Conservation (phyloP, 2,888 invertebrate species). For the Cantharis rufa region DNA sequence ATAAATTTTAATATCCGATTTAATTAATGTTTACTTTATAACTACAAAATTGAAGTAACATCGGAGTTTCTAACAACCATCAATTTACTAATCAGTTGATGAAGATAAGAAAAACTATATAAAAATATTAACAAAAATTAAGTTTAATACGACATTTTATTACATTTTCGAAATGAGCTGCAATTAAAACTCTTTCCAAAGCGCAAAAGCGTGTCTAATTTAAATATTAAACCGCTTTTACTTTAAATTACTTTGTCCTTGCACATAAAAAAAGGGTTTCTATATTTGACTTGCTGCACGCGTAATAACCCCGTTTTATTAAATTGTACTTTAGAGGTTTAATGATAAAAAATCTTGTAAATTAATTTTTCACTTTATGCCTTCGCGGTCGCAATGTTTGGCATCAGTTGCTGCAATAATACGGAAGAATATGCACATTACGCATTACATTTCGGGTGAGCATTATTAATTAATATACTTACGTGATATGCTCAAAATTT, state of each 20-base stretch:
- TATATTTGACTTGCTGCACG: conserved; percentile 23
- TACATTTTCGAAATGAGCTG: conserved; percentile 21
- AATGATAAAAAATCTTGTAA: conserved; percentile 10
- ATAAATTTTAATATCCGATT: not conserved
- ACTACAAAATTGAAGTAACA: not conserved
- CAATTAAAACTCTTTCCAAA: conserved; percentile 28
- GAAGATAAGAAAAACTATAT: not conserved
- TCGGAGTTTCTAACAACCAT: not conserved
- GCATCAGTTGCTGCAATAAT: not conserved
- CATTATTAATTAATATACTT: not conserved
- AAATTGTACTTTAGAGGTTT: conserved; percentile 13
- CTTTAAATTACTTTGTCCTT: conserved; percentile 24
- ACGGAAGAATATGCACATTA: not conserved
- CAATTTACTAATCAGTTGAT: not conserved
- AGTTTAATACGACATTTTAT: conserved; percentile 25
- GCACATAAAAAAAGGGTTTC: conserved; percentile 21
- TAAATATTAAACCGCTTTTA: conserved; percentile 29
- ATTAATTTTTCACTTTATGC: conserved; percentile 13
- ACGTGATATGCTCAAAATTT: not conserved
- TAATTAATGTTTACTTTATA: not conserved
- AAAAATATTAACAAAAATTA: conserved; percentile 12
- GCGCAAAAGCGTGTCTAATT: conserved; percentile 27
- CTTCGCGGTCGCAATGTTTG: not conserved
- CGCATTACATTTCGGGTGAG: not conserved
- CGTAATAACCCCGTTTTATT: conserved; percentile 14